These are phyloP conservation scores for Columba guinea DNA, from an alignment of 2,797 vertebrate genomes.

Conservation along the genomic window DNA sequence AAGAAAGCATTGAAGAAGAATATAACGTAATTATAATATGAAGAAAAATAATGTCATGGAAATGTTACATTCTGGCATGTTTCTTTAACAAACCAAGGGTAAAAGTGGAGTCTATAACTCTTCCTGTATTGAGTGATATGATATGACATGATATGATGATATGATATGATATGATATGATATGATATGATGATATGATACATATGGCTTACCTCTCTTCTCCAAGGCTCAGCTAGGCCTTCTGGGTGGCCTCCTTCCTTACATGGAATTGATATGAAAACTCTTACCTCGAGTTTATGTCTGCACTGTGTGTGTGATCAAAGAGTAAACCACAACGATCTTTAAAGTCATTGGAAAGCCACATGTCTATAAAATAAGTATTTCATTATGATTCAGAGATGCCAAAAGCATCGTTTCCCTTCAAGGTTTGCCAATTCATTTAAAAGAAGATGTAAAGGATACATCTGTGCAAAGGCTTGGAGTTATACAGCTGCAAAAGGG, in stretches of 20 bases:
- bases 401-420: slow-evolving; percentile 21
- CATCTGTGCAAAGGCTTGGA: slow-evolving; percentile 30
- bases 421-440: slow-evolving; percentile 31
- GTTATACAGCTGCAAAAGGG: not conserved
- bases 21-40: not conserved
- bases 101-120: not conserved
- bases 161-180: not conserved
- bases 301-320: slow-evolving; percentile 23
- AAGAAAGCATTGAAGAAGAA: not conserved
- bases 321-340: not conserved
- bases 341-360: not conserved
- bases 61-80: not conserved
- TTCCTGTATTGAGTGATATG: not conserved
- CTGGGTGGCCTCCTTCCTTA: slow-evolving; percentile 22
- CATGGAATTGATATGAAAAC: not conserved
- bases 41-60: not conserved
- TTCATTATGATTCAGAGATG: not conserved
- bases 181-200: not conserved
- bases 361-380: not conserved
- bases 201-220: not conserved
- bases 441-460: not conserved
- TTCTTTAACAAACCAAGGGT: not conserved
- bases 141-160: not conserved
- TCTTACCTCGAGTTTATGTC: slow-evolving; percentile 19
- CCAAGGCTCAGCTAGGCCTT: not conserved